phyloP scores from a whole-genome alignment of 2,888 invertebrate genomes.

The Cyclophora punctaria region DNA sequence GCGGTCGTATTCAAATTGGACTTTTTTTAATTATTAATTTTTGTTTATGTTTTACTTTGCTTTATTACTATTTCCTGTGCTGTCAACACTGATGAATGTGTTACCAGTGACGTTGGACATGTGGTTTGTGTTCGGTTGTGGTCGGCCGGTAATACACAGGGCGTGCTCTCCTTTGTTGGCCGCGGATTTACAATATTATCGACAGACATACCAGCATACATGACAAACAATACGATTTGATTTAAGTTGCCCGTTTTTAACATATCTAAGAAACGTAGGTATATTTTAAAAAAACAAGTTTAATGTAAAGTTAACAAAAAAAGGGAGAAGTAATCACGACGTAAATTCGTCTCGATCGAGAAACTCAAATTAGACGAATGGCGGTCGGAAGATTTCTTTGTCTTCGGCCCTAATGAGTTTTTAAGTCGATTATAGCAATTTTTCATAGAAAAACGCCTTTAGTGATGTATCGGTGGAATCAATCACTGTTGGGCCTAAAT shows the following conservation, averaged over 20 bases:
- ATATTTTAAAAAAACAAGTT: too few species aligned
- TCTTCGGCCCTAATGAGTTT: slow-evolving; percentile 73
- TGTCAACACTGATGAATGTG: slow-evolving; percentile 62
- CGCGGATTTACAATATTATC: too few species aligned
- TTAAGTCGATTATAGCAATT: slow-evolving; percentile 75
- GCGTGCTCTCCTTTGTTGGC: too few species aligned
- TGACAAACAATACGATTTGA: too few species aligned
- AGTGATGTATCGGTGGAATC: slow-evolving; percentile 73
- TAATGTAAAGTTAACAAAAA: slow-evolving; percentile 29
- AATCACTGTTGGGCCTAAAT: slow-evolving; percentile 69
- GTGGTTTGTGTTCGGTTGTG: slow-evolving; percentile 18
- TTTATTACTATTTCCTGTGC: slow-evolving; percentile 64
- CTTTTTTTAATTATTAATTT: slow-evolving; percentile 57
- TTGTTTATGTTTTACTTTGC: slow-evolving; percentile 56
- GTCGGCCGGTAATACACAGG: too few species aligned
- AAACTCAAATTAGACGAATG: slow-evolving; percentile 70
- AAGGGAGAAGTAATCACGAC: slow-evolving; percentile 59
- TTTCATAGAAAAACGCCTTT: slow-evolving; percentile 75
- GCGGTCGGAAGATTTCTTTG: slow-evolving; percentile 69
- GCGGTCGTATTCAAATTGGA: slow-evolving; percentile 55
- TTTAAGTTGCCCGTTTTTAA: too few species aligned
- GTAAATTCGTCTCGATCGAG: slow-evolving; percentile 68
- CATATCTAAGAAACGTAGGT: too few species aligned
- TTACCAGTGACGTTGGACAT: slow-evolving; percentile 51
- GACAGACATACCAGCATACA: too few species aligned